Percentiles rank a stretch among this genome's conserved stretches.
Evolutionary conservation across 2,888 invertebrate genomes (phyloP).

Genomic region (Tiliacea citrago): DNA sequence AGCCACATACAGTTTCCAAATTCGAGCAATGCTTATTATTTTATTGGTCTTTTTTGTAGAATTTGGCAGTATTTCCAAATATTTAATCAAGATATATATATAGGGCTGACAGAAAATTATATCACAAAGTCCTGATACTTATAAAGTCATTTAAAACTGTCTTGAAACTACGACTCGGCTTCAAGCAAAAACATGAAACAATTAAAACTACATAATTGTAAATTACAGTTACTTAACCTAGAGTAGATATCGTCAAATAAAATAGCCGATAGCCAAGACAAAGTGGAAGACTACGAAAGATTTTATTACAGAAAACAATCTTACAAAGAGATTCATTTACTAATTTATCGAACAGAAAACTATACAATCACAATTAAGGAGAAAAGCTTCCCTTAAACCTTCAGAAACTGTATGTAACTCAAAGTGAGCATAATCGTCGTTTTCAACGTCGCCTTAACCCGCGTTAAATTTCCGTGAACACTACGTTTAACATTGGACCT

Average conservation of each 20-base stretch:
- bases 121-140: conserved; percentile 42
- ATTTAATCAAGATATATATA: background rate
- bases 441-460: conserved; percentile 74
- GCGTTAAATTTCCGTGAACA: conserved; percentile 75
- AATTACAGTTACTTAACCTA: conserved; percentile 47
- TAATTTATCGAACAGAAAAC: conserved; percentile 27
- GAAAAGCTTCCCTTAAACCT: conserved; percentile 4
- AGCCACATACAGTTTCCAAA: conserved; percentile 62
- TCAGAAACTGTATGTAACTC: conserved; percentile 67
- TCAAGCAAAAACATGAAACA: conserved; percentile 15
- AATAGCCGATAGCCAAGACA: conserved; percentile 30
- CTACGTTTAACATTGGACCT: conserved; percentile 85
- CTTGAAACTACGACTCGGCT: conserved; percentile 13
- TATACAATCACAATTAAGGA: conserved; percentile 33
- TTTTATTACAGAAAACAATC: conserved; percentile 30
- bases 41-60: conserved; percentile 1
- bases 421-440: conserved; percentile 50
- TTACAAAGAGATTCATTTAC: conserved; percentile 46
- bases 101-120: conserved; percentile 23
- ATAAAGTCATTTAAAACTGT: conserved; percentile 10
- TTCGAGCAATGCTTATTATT: background rate
- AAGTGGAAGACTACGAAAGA: conserved; percentile 55
- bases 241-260: conserved; percentile 24
- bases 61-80: conserved; percentile 23
- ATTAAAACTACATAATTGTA: conserved; percentile 52